Conservation (phyloP, 1,140 invertebrate species). For the Bombus confusus region DNA sequence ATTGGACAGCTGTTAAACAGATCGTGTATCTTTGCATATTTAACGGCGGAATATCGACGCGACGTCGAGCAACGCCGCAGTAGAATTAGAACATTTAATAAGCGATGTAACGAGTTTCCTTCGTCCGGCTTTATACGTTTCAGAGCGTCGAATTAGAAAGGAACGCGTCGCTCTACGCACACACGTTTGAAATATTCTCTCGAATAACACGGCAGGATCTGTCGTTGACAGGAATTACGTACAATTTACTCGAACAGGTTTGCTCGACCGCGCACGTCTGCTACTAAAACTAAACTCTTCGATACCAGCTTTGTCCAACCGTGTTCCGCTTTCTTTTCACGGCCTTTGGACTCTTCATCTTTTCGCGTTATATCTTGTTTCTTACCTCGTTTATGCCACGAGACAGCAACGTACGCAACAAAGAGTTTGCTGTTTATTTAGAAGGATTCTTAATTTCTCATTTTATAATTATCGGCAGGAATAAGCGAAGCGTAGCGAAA, state of each 20-base stretch:
- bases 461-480: too few relatives aligned
- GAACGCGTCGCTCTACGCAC: too few relatives aligned
- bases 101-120: not conserved
- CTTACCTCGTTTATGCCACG: too few relatives aligned
- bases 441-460: too few relatives aligned
- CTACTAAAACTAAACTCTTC: not conserved
- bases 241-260: not conserved
- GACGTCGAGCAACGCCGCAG: too few relatives aligned
- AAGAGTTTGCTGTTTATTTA: too few relatives aligned
- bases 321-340: not conserved
- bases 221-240: not conserved
- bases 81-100: constrained; percentile 1
- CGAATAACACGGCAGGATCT: not conserved
- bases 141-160: not conserved
- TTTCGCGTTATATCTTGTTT: too few relatives aligned
- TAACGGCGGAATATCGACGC: not conserved
- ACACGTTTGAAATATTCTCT: not conserved
- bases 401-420: too few relatives aligned
- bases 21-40: constrained; percentile 24
- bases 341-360: not conserved
- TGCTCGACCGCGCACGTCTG: not conserved
- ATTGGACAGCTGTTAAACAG: not conserved
- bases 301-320: not conserved
- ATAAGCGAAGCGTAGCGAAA: too few relatives aligned
- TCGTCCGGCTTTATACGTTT: not conserved